Percentiles rank a stretch among this genome's conserved stretches.
Conservation (phyloP, 2,888 invertebrate species). For the Drosophila borborema region DNA sequence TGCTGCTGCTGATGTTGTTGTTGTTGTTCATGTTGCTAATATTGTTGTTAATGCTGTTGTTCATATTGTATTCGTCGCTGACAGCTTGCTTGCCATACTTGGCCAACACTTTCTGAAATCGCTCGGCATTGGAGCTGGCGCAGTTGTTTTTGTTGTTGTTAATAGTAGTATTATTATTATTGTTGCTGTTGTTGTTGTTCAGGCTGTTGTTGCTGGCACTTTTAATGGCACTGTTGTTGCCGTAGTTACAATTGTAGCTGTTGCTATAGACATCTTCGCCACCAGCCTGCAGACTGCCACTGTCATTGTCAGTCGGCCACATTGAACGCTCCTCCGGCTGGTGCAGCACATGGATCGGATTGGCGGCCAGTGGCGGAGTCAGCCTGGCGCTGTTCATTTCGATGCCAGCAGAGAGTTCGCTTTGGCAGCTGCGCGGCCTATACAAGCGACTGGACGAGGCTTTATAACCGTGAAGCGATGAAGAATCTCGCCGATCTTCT, state of each 20-base stretch:
- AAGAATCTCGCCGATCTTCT: background rate
- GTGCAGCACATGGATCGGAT: background rate
- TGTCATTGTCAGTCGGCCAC: background rate
- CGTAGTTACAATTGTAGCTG: background rate
- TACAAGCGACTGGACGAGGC: background rate
- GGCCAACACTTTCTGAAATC: conserved; percentile 7
- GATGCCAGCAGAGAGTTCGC: background rate
- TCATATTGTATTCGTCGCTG: background rate
- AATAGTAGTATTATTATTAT: background rate
- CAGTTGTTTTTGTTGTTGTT: background rate
- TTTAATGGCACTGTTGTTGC: background rate
- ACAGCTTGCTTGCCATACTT: conserved; percentile 19
- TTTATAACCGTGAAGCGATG: background rate
- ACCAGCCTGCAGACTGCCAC: background rate
- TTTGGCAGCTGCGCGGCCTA: background rate
- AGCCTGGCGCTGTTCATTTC: background rate
- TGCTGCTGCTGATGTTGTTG: background rate
- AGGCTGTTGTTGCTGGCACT: background rate
- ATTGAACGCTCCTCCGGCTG: background rate
- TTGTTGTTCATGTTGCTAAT: background rate
- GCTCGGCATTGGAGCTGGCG: background rate
- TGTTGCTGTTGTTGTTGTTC: background rate
- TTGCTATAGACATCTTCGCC: conserved; percentile 1
- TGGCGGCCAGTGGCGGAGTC: background rate
- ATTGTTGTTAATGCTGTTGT: background rate